These are phyloP conservation scores for Patella vulgata DNA, from an alignment of 1,140 invertebrate genomes.

Conservation along the genomic window DNA sequence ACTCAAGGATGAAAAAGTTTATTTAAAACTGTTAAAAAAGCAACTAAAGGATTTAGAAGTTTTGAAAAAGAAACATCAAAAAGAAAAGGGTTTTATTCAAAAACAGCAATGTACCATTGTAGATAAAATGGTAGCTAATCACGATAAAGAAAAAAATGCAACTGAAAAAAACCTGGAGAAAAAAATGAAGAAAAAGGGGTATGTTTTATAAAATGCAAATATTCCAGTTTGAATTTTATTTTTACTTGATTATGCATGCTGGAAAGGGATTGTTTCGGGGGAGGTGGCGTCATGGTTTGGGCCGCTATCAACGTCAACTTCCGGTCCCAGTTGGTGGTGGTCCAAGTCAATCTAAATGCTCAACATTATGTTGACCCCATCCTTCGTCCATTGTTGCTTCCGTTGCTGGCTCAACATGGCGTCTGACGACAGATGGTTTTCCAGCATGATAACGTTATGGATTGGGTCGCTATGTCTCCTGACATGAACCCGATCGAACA, in stretches of 20 bases:
- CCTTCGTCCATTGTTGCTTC: too few species aligned
- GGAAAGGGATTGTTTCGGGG: too few species aligned
- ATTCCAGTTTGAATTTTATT: background rate
- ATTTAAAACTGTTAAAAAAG: slow-evolving; percentile 93
- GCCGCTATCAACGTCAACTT: too few species aligned
- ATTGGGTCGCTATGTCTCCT: too few species aligned
- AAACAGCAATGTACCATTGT: slow-evolving; percentile 94
- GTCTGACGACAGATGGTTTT: too few species aligned
- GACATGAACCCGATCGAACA: too few species aligned
- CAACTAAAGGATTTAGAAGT: slow-evolving; percentile 95
- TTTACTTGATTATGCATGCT: background rate
- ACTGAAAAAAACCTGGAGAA: slow-evolving; percentile 60
- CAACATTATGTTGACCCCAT: too few species aligned
- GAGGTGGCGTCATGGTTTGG: too few species aligned
- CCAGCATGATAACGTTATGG: background rate
- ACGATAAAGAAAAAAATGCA: slow-evolving; percentile 61
- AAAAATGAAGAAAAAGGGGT: slow-evolving; percentile 62
- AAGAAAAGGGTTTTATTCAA: slow-evolving; percentile 90
- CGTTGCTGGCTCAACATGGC: too few species aligned
- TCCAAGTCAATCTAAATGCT: too few species aligned
- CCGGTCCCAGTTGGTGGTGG: too few species aligned
- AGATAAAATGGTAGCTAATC: slow-evolving; percentile 83
- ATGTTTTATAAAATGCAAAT: background rate
- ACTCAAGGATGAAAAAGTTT: slow-evolving; percentile 91
- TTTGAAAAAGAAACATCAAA: slow-evolving; percentile 91